Conservation (phyloP, 2,113 vertebrate genomes). For the Proteles cristata region DNA sequence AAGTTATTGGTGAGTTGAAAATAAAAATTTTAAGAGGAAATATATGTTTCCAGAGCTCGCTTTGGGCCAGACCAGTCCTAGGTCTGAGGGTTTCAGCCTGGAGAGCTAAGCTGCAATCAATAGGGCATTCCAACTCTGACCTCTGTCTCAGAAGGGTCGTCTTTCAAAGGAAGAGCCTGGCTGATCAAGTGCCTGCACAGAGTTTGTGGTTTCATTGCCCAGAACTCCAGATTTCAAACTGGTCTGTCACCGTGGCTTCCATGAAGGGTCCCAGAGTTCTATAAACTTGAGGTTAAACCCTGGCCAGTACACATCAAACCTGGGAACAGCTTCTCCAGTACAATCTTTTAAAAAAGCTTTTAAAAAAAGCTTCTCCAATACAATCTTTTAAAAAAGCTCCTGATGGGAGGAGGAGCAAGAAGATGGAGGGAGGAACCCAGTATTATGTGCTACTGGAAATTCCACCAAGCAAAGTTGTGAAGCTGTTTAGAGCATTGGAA, state of each 20-base stretch:
- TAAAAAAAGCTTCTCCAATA: neutral
- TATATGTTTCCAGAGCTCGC: neutral
- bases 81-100: neutral
- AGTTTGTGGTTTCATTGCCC: neutral
- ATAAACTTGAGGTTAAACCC: conserved; percentile 13
- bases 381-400: neutral
- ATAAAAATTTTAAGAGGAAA: neutral
- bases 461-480: neutral
- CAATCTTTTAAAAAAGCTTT: neutral
- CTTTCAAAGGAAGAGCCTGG: neutral
- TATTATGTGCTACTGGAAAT: neutral
- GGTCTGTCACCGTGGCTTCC: conserved; percentile 8
- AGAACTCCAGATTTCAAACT: neutral
- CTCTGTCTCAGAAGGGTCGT: neutral
- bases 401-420: neutral
- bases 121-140: neutral
- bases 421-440: neutral
- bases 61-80: neutral
- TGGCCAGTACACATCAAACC: neutral
- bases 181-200: neutral
- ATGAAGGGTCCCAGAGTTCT: conserved; percentile 7
- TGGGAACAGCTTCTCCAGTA: neutral
- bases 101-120: neutral
- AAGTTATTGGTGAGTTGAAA: neutral
- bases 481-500: neutral